Evolutionary conservation across 2,888 invertebrate species (phyloP), one percentile per base, ranked within the genome.

Genomic region (Girardia tigrina): DNA sequence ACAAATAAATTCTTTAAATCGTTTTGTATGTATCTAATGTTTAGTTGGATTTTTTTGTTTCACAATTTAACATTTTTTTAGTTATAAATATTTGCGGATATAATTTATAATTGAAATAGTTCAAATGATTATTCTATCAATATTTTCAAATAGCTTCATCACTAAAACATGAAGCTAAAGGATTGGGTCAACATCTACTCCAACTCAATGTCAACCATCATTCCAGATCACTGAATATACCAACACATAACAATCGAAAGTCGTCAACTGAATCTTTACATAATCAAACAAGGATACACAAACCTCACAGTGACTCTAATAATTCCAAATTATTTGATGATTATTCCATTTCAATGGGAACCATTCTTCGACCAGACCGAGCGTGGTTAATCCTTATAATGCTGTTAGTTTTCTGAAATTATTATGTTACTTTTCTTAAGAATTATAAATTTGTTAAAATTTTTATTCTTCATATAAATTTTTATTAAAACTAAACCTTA

Each of bases 361-460:
- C n/a, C 23, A 56, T 56, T 56, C 56, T 56, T 12, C 56, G 56
- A 12, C 56, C 56, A n/a, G 56, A 56, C n/a, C n/a, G 56, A 56
- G 56, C 56, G 4, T 56, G 56, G 56, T 56, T 56, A n/a, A 56
- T 56, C n/a, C 56, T 56, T 20, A 56, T 56, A 56, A 56, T 56
- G 56, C n/a, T 56, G 56, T 56, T 56, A 56, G 56, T 56, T 12
- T 12, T 20, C 23, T 56, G 4, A 56, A 8, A 20, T 8, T 56
- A 16, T 8, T 36, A 12, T 16, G 8, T 36, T n/a, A n/a, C n/a
- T n/a, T n/a, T n/a, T n/a, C n/a, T n/a, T n/a, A n/a, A n/a, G n/a
- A n/a, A n/a, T n/a, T n/a, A n/a, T n/a, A n/a, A n/a, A n/a, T n/a
- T n/a, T n/a, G n/a, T n/a, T n/a, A n/a, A n/a, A n/a, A n/a, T n/a